These are phyloP conservation scores for Burhinus oedicnemus DNA, from an alignment of 2,113 vertebrate genomes.

Conservation along the genomic window DNA sequence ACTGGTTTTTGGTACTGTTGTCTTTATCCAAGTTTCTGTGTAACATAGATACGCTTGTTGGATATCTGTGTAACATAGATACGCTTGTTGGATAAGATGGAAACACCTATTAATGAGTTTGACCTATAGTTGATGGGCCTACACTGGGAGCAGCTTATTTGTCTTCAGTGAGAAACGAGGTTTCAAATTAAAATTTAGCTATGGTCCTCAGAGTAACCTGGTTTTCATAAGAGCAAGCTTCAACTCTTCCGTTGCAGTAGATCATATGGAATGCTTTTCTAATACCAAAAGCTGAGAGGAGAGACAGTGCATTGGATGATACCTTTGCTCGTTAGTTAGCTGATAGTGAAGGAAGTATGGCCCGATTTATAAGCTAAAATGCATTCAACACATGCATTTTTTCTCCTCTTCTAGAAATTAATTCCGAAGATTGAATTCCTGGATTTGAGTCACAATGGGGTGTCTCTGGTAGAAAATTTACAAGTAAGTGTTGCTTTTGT, in stretches of 20 bases:
- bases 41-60: neutral
- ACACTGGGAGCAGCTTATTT: neutral
- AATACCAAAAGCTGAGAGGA: neutral
- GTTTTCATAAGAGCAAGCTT: neutral
- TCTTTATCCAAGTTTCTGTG: neutral
- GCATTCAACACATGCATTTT: neutral
- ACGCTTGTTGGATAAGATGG: neutral
- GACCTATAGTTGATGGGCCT: neutral
- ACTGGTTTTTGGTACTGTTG: neutral
- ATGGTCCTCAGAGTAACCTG: neutral
- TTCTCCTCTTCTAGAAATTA: conserved; percentile 81
- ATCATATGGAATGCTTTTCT: neutral
- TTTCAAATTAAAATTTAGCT: neutral
- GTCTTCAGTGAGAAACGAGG: neutral
- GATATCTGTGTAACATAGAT: neutral
- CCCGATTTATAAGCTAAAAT: neutral
- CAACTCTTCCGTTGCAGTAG: neutral
- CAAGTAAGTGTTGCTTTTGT: conserved; percentile 78
- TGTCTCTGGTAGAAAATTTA: conserved; percentile 89
- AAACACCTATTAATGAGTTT: neutral
- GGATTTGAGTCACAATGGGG: conserved; percentile 93
- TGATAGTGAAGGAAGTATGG: neutral
- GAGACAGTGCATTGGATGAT: neutral
- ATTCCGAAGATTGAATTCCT: conserved; percentile 95
- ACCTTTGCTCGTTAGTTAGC: neutral